Conservation (phyloP, 2,888 invertebrate species). For the Dynastes tityus region DNA sequence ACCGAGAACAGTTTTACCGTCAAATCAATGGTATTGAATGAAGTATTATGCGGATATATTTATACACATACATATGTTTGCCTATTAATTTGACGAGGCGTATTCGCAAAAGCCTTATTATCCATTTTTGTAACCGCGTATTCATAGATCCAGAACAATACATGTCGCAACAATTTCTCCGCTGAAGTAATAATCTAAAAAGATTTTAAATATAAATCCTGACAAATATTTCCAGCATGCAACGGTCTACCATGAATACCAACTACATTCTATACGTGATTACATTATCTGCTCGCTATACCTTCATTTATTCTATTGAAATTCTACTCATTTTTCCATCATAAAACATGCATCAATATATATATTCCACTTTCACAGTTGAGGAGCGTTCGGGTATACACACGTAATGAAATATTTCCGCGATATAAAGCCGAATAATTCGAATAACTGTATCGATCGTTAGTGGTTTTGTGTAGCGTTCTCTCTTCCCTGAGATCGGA, state of each 20-base stretch:
- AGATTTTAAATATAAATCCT: background rate
- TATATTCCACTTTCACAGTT: background rate
- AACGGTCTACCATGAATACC: background rate
- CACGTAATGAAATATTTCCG: slow-evolving; percentile 25
- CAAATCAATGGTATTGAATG: no score
- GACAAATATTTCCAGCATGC: background rate
- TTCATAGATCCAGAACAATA: background rate
- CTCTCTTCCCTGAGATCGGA: background rate
- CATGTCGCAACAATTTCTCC: background rate
- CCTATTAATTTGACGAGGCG: no score
- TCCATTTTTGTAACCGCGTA: background rate
- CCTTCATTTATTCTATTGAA: background rate
- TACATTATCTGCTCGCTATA: background rate
- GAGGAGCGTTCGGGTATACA: background rate
- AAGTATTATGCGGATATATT: no score
- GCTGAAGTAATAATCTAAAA: background rate
- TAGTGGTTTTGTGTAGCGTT: background rate
- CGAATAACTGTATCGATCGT: slow-evolving; percentile 33
- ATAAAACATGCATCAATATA: background rate
- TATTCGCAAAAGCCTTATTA: no score
- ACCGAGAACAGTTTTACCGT: no score
- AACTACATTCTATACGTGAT: background rate
- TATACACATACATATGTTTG: no score
- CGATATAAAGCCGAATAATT: slow-evolving; percentile 19
- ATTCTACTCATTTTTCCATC: background rate